Base-by-base conservation (phyloP, 2,113 vertebrate genomes). In the Etheostoma cragini region DNA sequence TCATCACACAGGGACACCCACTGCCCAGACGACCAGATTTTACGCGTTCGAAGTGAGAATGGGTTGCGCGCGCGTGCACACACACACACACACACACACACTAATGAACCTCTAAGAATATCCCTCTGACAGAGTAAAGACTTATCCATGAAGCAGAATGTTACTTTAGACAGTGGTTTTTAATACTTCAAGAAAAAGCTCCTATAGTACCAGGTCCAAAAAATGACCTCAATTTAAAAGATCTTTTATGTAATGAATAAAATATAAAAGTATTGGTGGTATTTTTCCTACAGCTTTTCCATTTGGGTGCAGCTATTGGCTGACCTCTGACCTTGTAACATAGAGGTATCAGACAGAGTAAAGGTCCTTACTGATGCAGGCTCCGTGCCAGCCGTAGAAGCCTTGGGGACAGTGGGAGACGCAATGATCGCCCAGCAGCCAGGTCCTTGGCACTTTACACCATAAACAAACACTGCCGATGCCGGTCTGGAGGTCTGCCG, bases 391-490 rank as follows among this genome's bases (percentile, higher is more conserved):
- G 0, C 38, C 5, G 0, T 95, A 96, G 92, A 93, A 89, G 12
- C 95, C 96, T 0, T 0, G 6, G 0, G 96, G 97, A 47, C 98
- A 99, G 2, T 35, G 50, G 0, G 95, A 81, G 30, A 96, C 49
- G n/a, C 98, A 99, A 92, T 1, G 95, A 61, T 98, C 97, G 8
- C 93, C 95, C 24, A 97, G 94, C 19, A 98, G 93, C 86, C 96
- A 83, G 76, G 93, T 88, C 4, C 83, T 92, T 14, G 80, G 4
- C 0, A 80, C 90, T 80, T 94, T 95, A 75, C 98, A 99, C 93
- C 78, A 86, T 33, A 99, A 92, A 61, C 98, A 99, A 5, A 97
- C 2, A 2, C 96, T 97, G 69, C 97, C 95, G 0, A 88, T 54
- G 65, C 90, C 84, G 1, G 80, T 89, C 46, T 72, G 76, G 67